Evolutionary conservation across 2,113 vertebrate genomes (phyloP).

Genomic region (Stegostoma tigrinum): DNA sequence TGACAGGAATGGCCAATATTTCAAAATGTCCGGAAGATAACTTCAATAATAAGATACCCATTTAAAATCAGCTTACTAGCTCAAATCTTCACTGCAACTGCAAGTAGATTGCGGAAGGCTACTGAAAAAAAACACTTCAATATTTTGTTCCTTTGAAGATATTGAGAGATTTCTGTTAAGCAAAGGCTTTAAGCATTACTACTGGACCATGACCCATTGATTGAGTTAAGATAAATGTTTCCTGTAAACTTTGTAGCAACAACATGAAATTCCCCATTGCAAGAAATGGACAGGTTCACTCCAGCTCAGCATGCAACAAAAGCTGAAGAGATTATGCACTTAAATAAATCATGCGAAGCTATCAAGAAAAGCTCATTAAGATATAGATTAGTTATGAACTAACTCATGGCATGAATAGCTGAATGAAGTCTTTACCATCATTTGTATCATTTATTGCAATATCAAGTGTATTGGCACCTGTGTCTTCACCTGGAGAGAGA

Average conservation of each 20-base stretch:
- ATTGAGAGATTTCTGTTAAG: background rate
- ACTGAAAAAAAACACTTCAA: background rate
- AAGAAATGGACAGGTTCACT: background rate
- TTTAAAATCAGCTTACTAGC: background rate
- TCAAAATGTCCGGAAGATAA: slow-evolving; percentile 2
- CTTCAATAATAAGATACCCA: background rate
- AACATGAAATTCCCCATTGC: background rate
- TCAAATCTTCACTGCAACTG: background rate
- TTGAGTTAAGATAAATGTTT: background rate
- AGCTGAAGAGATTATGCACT: background rate
- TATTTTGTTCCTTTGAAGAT: background rate
- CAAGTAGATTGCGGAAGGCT: background rate
- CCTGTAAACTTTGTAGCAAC: background rate
- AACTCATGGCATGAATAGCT: background rate
- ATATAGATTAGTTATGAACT: background rate
- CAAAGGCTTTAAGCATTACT: background rate
- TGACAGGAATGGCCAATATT: background rate
- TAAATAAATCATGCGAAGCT: background rate
- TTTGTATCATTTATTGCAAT: no score
- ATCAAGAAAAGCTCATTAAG: background rate
- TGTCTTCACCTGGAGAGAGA: background rate
- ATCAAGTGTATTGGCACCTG: background rate
- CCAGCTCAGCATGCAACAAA: background rate
- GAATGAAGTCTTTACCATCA: background rate
- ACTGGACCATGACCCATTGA: background rate